Evolutionary conservation across 1,140 invertebrate species (phyloP), one percentile per base, ranked within the genome.

Genomic region (Telenomus remus): DNA sequence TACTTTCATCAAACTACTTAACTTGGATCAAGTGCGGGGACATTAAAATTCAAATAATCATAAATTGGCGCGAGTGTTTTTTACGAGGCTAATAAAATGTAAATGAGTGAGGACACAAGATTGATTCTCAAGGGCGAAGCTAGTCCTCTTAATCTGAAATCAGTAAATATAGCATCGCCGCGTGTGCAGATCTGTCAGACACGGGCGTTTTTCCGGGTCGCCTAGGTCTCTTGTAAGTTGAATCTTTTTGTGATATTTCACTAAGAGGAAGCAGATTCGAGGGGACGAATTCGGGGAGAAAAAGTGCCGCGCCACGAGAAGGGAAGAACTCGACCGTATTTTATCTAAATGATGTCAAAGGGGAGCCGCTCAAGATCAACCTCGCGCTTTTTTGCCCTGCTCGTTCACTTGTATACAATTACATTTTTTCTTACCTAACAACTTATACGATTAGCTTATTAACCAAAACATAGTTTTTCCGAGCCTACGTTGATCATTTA

Each of bases 341-440:
- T 86, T 84, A 85, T 85, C 82, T 82, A 82, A 85, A 86, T 82
- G 82, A 85, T 84, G 83, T 83, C 82, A 86, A 86, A 86, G 82
- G 84, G 83, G 83, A 84, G 71, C 69, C 70, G 76, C 73, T 79
- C 48, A 66, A 43, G 60, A 61, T 42, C 42, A 37, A 46, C 16
- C 55, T 54, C 35, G 49, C 15, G 39, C 56, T 65, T 65, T 76
- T 64, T 63, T 55, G 33, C 16, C 42, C 27, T 49, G 33, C 48
- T 43, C 37, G n/a, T 50, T 64, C 63, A 63, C 51, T 54, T 64
- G 50, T 54, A 48, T 42, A 73, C 68, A 57, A 48, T 69, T 55
- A 49, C 49, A 15, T 42, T 46, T 43, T 27, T 27, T 27, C 6
- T 27, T 27, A n/a, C 19, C 6, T 27, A 3, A 1, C 19, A 27